These are phyloP conservation scores for Dolichoris vasculosae DNA, from an alignment of 1,140 invertebrate genomes.

Conservation along the genomic window DNA sequence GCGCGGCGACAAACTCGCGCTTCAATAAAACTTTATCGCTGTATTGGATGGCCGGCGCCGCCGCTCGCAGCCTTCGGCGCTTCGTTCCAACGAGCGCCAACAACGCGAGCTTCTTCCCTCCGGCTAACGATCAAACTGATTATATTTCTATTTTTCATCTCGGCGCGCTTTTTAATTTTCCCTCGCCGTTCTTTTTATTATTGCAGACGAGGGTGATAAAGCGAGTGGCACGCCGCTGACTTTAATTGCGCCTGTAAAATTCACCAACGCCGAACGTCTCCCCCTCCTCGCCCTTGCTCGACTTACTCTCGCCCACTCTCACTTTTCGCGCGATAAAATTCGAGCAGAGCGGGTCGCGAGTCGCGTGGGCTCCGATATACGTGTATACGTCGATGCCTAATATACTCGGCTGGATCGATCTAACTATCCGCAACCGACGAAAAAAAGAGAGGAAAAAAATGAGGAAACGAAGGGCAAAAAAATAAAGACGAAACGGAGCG, in stretches of 20 bases:
- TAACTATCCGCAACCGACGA: too few species aligned
- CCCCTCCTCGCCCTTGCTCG: background rate
- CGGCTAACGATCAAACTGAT: slow-evolving; percentile 45
- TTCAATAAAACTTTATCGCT: slow-evolving; percentile 61
- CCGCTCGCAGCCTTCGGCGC: slow-evolving; percentile 42
- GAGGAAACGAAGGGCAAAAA: too few species aligned
- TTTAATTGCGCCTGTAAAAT: slow-evolving; percentile 37
- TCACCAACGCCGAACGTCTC: background rate
- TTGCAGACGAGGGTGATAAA: slow-evolving; percentile 18
- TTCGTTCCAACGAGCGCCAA: slow-evolving; percentile 7
- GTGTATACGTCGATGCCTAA: too few species aligned
- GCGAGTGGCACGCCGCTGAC: slow-evolving; percentile 22
- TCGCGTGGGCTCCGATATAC: too few species aligned
- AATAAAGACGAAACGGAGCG: too few species aligned
- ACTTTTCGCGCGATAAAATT: too few species aligned
- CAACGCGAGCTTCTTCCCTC: background rate
- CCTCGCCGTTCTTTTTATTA: slow-evolving; percentile 31
- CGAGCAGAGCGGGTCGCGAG: too few species aligned
- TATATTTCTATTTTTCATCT: slow-evolving; percentile 51
- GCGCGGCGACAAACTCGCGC: slow-evolving; percentile 57
- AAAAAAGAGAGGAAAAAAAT: too few species aligned
- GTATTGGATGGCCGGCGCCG: slow-evolving; percentile 37
- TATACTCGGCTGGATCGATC: too few species aligned
- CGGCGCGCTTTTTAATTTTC: slow-evolving; percentile 48
- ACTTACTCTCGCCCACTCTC: too few species aligned